Percentiles rank a stretch among this genome's conserved stretches.
Evolutionary conservation across 2,888 invertebrate species (phyloP).

Genomic region (Onthophagus sagittarius): DNA sequence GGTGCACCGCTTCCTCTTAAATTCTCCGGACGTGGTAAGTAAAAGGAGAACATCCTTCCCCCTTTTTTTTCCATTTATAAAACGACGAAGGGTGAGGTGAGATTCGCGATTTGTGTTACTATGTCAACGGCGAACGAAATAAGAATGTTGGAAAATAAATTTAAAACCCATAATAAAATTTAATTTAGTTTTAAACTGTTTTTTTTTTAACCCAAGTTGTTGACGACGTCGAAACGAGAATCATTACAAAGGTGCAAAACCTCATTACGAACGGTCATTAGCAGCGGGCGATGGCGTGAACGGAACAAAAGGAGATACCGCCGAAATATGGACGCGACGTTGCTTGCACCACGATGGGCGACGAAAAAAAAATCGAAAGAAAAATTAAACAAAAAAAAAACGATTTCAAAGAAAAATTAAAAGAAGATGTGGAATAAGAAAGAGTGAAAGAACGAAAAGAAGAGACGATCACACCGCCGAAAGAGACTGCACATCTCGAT

Average conservation of each 20-base stretch:
- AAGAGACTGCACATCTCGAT: slow-evolving; percentile 38
- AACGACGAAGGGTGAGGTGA: not conserved
- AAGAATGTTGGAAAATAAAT: not conserved
- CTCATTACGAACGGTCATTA: slow-evolving; percentile 9
- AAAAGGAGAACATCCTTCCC: not conserved
- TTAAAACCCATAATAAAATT: no score
- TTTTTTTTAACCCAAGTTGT: not conserved
- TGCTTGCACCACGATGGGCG: not conserved
- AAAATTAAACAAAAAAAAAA: slow-evolving; percentile 7
- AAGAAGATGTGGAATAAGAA: slow-evolving; percentile 6
- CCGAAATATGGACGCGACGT: slow-evolving; percentile 5
- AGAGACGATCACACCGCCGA: slow-evolving; percentile 6
- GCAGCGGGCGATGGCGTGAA: slow-evolving; percentile 1
- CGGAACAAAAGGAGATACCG: slow-evolving; percentile 3
- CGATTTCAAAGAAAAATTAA: not conserved
- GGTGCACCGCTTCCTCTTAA: not conserved
- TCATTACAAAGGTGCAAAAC: slow-evolving; percentile 8
- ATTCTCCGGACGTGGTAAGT: not conserved
- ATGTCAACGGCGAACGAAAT: not conserved
- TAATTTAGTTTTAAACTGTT: no score
- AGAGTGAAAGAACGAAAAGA: not conserved
- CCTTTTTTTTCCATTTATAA: not conserved
- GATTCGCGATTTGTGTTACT: not conserved
- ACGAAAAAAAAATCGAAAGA: not conserved
- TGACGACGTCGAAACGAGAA: not conserved